phyloP scores from a whole-genome alignment of 2,113 vertebrate genomes.

The Chaetura pelagica region DNA sequence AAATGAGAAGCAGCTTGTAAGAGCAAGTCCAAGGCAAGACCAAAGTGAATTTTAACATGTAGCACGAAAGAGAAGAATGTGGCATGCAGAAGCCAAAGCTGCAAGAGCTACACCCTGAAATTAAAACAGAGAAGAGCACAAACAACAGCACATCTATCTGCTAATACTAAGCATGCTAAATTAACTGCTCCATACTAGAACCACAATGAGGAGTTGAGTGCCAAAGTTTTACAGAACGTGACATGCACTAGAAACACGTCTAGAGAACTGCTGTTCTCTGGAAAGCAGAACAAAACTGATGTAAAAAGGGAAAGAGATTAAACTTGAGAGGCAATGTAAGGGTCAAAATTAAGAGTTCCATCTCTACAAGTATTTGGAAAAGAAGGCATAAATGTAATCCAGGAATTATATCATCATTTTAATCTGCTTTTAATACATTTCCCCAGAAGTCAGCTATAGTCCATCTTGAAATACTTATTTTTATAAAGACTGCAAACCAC shows the following conservation, averaged over 20 bases:
- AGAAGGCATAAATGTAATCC: not conserved
- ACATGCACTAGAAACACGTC: not conserved
- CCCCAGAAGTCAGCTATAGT: not conserved
- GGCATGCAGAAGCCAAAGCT: not conserved
- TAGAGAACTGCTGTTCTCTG: not conserved
- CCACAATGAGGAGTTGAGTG: fast-evolving
- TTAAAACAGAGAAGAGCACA: not conserved
- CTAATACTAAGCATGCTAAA: fast-evolving
- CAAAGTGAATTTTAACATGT: not conserved
- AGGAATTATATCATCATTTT: not conserved
- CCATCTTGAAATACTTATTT: not conserved
- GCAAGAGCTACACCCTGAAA: not conserved
- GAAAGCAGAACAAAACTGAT: not conserved
- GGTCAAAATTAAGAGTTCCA: not conserved
- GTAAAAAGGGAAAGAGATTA: not conserved
- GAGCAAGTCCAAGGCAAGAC: not conserved
- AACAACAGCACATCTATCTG: not conserved
- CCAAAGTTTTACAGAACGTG: not conserved
- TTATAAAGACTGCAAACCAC: not conserved
- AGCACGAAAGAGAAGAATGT: not conserved
- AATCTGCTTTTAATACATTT: not conserved
- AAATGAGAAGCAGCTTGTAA: not conserved
- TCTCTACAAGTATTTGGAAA: not conserved
- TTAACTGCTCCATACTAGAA: not conserved
- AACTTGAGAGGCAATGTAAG: not conserved